These are phyloP conservation scores for Procavia capensis DNA, from an alignment of 2,113 vertebrate species.

Conservation along the genomic window DNA sequence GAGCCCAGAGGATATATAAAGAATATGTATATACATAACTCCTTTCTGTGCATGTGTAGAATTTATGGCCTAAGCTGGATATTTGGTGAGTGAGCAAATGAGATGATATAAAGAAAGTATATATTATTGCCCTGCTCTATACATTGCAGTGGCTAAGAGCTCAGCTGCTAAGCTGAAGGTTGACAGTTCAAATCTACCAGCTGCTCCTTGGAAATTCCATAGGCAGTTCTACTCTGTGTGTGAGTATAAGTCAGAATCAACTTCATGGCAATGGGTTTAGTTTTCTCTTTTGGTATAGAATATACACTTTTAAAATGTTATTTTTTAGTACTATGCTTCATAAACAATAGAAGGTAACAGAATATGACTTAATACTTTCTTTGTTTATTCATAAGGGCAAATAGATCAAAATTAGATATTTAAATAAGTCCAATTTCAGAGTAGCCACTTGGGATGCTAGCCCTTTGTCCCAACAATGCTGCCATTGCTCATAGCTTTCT, in stretches of 20 bases:
- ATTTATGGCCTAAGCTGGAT: not conserved
- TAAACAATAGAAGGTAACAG: not conserved
- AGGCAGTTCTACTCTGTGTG: too few species aligned
- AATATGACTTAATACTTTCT: not conserved
- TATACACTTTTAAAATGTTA: not conserved
- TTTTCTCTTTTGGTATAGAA: not conserved
- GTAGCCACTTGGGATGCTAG: not conserved
- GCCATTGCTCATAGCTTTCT: conserved; percentile 16
- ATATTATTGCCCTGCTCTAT: not conserved
- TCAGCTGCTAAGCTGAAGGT: too few species aligned
- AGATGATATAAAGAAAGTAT: not conserved
- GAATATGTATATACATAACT: not conserved
- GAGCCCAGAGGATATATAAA: not conserved
- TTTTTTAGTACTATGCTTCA: not conserved
- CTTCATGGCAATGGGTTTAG: too few species aligned
- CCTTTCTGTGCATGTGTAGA: not conserved
- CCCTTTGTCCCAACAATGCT: not conserved
- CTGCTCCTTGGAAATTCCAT: too few species aligned
- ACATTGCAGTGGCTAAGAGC: too few species aligned
- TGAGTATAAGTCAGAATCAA: too few species aligned
- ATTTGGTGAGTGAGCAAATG: not conserved
- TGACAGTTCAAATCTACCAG: too few species aligned
- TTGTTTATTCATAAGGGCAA: conserved; percentile 25
- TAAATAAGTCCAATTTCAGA: conserved; percentile 25
- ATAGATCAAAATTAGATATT: conserved; percentile 10